Base-by-base conservation (phyloP, 2,797 vertebrate genomes). In the Labroides dimidiatus region DNA sequence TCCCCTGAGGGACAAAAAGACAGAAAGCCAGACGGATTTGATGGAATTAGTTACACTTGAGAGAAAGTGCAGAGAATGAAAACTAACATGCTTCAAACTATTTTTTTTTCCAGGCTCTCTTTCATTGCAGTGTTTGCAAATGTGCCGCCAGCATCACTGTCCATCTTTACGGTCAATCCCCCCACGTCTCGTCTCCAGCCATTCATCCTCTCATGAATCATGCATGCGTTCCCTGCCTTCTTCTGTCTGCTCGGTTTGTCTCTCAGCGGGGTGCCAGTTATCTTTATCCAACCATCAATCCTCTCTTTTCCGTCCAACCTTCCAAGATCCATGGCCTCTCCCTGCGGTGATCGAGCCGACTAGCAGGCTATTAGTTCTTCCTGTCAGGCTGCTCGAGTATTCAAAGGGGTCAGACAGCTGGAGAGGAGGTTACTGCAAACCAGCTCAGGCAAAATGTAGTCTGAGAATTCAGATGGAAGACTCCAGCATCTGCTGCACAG, bases 181-280 rank as follows among this genome's bases (percentile, higher is more conserved):
- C 49, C 16, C 7, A 23, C 21, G 44, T 21, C 19, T 21, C 44
- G 0, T 14, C 52, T 47, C 30, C 23, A 52, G 75, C 70, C 16
- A 27, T 77, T 62, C 58, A 70, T 64, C 48, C 59, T 36, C 15
- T 33, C 50, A 78, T 77, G 49, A 80, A 79, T 86, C 78, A 78
- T 78, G 72, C 5, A 61, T 47, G 51, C 71, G 54, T 51, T 60
- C 50, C 65, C 20, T 36, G 52, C 49, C 50, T 72, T 59, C 48
- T 44, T 64, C 72, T 69, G 62, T 74, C 66, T 54, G 44, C 42
- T 39, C 56, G 42, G 70, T 80, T 84, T 71, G 49, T 81, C 64
- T 79, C 69, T 42, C 76, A 60, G 78, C 69, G 19, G 74, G 81
- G 63, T 57, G 72, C 45, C 72, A 66, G 63, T 56, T 69, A 51